Base-by-base conservation (phyloP, 1,140 invertebrate species). In the Capitella teleta region DNA sequence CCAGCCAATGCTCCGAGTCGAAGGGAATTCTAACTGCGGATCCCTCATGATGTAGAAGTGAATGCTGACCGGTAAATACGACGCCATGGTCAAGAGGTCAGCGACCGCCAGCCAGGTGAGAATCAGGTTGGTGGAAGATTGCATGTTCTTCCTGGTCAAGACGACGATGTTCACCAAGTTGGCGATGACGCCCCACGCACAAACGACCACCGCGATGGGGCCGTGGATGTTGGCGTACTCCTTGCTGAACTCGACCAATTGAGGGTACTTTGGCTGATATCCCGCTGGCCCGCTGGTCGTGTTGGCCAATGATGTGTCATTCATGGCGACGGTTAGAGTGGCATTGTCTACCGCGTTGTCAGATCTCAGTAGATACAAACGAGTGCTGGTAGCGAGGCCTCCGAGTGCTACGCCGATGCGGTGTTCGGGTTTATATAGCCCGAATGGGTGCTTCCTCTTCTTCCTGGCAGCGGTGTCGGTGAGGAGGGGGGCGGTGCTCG, bases 111-210 rank as follows among this genome's bases (percentile, higher is more conserved):
- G 72, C 60, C 82, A 81, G 51, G 86, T 90, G 1, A 93, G 75
- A 34, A 92, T 85, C 28, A 82, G 74, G 63, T 92, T 92, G 43
- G 89, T 89, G 1, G 87, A 65, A 4, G 85, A n/a, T 80, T 80
- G 77, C 78, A 91, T 84, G 53, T 90, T 84, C 57, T 85, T 84
- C 26, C 87, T 76, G 0, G 89, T 93, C 28, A 96, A 68, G 0
- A 95, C 88, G 2, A 87, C 80, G 46, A 95, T 86, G 63, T 92
- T 96, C 19, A 92, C 72, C 5, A 86, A 74, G 63, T 96, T 96
- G 10, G 90, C 85, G 48, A 92, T 72, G 26, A 84, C 83, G 26
- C 91, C 91, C 58, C 93, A 87, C 3, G 36, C 16, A 16, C 45
- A 47, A 2, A 19, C 30, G 5, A 47, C 32, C 16, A 32, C 45